Percentiles rank a stretch among this genome's conserved stretches.
These are phyloP conservation scores for Sphyrna mokarran DNA, from an alignment of 2,113 vertebrate genomes.

Conservation along the genomic window DNA sequence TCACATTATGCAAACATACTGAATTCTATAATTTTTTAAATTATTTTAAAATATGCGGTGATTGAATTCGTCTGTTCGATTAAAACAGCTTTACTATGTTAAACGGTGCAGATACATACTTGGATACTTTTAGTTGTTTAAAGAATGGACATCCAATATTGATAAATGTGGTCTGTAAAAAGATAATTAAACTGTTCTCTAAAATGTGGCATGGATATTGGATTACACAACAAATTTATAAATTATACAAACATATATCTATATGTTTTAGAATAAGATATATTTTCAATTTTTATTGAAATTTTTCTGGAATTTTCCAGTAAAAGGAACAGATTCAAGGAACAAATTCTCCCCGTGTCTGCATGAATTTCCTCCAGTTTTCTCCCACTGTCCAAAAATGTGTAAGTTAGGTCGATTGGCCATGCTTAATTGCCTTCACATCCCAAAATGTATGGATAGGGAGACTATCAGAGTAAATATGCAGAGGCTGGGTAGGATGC, in stretches of 20 bases:
- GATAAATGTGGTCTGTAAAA: not conserved
- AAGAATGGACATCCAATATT: not conserved
- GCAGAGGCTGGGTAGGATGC: no score
- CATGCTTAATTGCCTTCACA: no score
- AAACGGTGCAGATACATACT: conserved; percentile 3
- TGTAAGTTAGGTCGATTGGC: no score
- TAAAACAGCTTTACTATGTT: not conserved
- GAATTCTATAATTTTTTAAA: not conserved
- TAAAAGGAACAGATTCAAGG: not conserved
- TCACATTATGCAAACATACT: not conserved
- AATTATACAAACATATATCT: not conserved
- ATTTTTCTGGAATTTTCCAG: not conserved
- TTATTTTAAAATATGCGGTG: not conserved
- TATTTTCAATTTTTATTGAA: not conserved
- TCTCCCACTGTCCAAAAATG: no score
- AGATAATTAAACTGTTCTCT: not conserved
- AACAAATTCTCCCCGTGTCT: not conserved
- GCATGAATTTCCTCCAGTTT: no score
- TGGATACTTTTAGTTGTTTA: conserved; percentile 24
- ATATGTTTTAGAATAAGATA: not conserved
- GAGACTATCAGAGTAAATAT: no score
- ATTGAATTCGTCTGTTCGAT: not conserved
- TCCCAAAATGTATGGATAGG: no score
- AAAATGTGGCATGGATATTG: not conserved
- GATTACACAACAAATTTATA: not conserved